phyloP scores from a whole-genome alignment of 2,113 vertebrate genomes.

The Astur gentilis region DNA sequence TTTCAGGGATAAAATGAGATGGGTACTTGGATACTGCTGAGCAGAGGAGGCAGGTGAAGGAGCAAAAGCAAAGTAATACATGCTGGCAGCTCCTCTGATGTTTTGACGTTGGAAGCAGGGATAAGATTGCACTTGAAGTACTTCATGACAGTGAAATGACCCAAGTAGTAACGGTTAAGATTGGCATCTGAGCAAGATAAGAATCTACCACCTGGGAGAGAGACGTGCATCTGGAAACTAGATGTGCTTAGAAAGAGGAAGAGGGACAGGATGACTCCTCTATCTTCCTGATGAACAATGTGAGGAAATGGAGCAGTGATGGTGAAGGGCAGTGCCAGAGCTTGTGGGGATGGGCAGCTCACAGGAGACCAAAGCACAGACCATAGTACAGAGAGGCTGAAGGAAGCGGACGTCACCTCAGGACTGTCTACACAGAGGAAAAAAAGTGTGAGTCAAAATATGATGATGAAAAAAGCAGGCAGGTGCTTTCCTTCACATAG shows the following conservation, averaged over 20 bases:
- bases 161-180: not conserved
- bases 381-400: not conserved
- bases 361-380: not conserved
- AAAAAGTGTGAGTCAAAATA: not conserved
- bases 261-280: not conserved
- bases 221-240: not conserved
- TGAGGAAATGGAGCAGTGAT: not conserved
- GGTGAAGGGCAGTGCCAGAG: not conserved
- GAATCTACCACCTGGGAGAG: not conserved
- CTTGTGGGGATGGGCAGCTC: not conserved
- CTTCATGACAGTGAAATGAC: not conserved
- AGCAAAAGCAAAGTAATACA: not conserved
- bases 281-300: not conserved
- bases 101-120: not conserved
- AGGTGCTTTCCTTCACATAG: not conserved
- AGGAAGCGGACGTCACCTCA: not conserved
- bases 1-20: not conserved
- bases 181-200: not conserved
- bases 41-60: not conserved
- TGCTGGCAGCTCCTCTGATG: not conserved
- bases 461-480: not conserved
- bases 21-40: not conserved
- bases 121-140: not conserved
- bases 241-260: not conserved
- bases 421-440: not conserved